Evolutionary conservation across 2,113 vertebrate species (phyloP), one percentile per base, ranked within the genome.

Genomic region (Python bivittatus): DNA sequence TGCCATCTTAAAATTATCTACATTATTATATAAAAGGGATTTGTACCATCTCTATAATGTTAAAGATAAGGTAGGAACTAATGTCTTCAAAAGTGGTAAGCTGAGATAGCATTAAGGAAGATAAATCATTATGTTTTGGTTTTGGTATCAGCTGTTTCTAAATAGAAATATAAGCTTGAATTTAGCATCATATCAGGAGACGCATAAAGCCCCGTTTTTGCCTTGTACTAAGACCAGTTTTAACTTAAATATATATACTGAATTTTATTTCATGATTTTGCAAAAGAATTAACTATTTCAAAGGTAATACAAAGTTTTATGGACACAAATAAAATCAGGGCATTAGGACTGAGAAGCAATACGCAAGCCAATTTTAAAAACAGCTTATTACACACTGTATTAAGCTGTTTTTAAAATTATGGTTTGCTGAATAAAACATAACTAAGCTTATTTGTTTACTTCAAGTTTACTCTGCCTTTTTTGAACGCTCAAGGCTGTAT

Each of bases 1-100:
- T 84, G 84, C 84, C 29, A 94, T 54, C 52, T 85, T 93, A 84
- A 94, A 96, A 94, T 91, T 72, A 92, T 44, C 84, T n/a, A 38
- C 57, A 52, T 58, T 54, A 88, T 91, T 61, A 92, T 83, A 84
- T 84, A 93, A 52, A 79, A 89, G 87, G 60, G 58, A 95, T 52
- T 79, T 84, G 87, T 88, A 79, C 27, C 91, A 89, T 60, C 38
- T 92, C 33, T 90, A n/a, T 27, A 48, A 38, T 27, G 60, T 92
- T 88, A 92, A 92, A 91, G 13, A 88, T 88, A 25, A 56, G 22
- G 25, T 72, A 95, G 20, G 13, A 90, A 85, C 42, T 85, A 13
- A 53, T 64, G 29, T 83, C 2, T 61, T 89, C 29, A 10, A 13
- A 42, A 52, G 42, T n/a, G 33, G 33, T 23, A 79, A 88, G 15